Evolutionary conservation across 2,888 invertebrate genomes (phyloP).

Genomic region (Euclidia mi): DNA sequence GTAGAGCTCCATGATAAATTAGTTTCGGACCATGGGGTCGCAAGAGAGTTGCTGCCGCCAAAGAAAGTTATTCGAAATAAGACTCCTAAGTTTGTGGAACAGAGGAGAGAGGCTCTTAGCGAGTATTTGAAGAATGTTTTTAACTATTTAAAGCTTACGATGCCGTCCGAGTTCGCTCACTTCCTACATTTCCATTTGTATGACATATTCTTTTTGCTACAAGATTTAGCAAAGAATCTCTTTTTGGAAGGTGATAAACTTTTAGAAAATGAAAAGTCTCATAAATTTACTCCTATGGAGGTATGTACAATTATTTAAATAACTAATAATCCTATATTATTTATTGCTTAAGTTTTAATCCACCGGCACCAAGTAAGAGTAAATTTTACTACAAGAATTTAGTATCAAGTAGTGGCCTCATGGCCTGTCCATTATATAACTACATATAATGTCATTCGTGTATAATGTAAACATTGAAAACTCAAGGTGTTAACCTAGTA

Average conservation of each 20-base stretch:
- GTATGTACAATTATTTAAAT: no score
- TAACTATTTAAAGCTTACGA: conserved; percentile 93
- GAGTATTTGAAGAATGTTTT: conserved; percentile 95
- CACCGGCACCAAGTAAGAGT: no score
- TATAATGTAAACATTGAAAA: no score
- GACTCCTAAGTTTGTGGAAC: conserved; percentile 96
- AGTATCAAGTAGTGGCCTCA: no score
- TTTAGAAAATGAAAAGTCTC: conserved; percentile 90
- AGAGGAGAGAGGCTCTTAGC: conserved; percentile 94
- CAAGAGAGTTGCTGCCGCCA: conserved; percentile 96
- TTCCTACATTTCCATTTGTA: conserved; percentile 97
- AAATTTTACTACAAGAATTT: no score
- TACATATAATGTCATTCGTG: no score
- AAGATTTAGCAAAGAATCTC: conserved; percentile 94
- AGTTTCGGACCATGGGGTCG: conserved; percentile 94
- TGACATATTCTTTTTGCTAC: conserved; percentile 96
- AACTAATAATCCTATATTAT: no score
- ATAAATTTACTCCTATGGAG: conserved; percentile 94
- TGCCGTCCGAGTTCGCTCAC: conserved; percentile 95
- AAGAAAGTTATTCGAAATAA: conserved; percentile 98
- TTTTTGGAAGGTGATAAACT: conserved; percentile 93
- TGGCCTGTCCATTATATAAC: no score
- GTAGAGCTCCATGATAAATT: conserved; percentile 96
- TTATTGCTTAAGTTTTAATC: no score
- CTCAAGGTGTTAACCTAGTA: background rate